Evolutionary conservation across 2,888 invertebrate genomes (phyloP), one percentile per base, ranked within the genome.

Genomic region (Cephus rjabovi): DNA sequence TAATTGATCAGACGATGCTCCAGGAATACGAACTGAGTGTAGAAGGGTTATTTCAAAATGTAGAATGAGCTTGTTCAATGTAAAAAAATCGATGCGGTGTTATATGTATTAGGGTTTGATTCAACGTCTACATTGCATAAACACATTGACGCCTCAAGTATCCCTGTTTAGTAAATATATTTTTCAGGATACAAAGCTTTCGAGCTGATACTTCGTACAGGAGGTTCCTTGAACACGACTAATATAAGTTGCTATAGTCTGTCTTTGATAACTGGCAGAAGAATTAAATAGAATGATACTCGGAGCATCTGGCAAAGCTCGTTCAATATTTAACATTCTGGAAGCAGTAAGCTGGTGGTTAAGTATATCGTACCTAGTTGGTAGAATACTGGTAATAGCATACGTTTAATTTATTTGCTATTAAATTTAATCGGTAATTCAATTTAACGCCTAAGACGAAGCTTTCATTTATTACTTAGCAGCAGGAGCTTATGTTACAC

Each of bases 61-160:
- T 9, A 23, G 56, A 23, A 23, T 56, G 56, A 23, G 9, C 9
- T 56, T 56, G 9, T 56, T 56, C 56, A 23, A 56, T 23, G 9
- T 23, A 23, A 56, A 56, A 37, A 15, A 23, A 23, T 56, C 34
- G 12, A n/a, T 23, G 23, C 6, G 30, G 12, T 9, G 34, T 69
- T 71, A 70, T 77, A 77, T 74, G 37, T n/a, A 34, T 35, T 37
- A 12, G 40, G 15, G 40, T 37, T 75, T n/a, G 3, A 75, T 70
- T 30, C 40, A 75, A 40, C 15, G 35, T 33, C 37, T 30, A 56
- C n/a, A 11, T n/a, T 30, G n/a, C 11, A 12, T 23, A 23, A 56
- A 40, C 6, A 40, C 9, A 23, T 56, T 56, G 9, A 9, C 23
- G 9, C 23, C 23, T 56, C 23, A 56, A 56, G 56, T 9, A 56